phyloP scores from a whole-genome alignment of 1,140 invertebrate genomes.

The Saccostrea echinata region DNA sequence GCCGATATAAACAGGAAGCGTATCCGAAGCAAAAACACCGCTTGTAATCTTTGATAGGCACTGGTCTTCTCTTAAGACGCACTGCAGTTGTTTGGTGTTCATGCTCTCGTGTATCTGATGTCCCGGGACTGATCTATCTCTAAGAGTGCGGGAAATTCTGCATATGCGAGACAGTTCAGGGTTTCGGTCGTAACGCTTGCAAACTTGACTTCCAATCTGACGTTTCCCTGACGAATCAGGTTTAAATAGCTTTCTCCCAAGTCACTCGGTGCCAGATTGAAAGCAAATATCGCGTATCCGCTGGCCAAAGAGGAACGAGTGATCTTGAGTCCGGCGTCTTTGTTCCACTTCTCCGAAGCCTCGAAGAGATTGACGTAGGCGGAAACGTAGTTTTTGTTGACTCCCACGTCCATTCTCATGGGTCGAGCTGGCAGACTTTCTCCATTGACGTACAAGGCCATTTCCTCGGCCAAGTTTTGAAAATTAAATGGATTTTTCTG shows the following conservation, averaged over 20 bases:
- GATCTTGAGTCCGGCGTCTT: slow-evolving; percentile 42
- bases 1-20: not conserved
- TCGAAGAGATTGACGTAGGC: slow-evolving; percentile 50
- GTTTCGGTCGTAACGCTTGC: slow-evolving; percentile 25
- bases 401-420: slow-evolving; percentile 29
- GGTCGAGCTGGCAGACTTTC: slow-evolving; percentile 30
- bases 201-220: slow-evolving; percentile 50
- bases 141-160: slow-evolving; percentile 33
- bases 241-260: slow-evolving; percentile 53
- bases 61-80: not conserved
- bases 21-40: slow-evolving; percentile 41
- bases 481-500: slow-evolving; percentile 50
- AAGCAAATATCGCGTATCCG: slow-evolving; percentile 22
- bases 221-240: slow-evolving; percentile 44
- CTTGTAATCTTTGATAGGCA: not conserved
- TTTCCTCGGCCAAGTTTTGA: slow-evolving; percentile 32
- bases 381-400: not conserved
- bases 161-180: slow-evolving; percentile 44
- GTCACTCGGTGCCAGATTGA: slow-evolving; percentile 33
- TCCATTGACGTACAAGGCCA: slow-evolving; percentile 44
- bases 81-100: slow-evolving; percentile 12
- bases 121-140: slow-evolving; percentile 43
- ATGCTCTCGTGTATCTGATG: slow-evolving; percentile 39
- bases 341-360: slow-evolving; percentile 44
- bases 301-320: slow-evolving; percentile 7